Evolutionary conservation across 2,888 invertebrate species (phyloP).

Genomic region (Mechanitis mazaeus): DNA sequence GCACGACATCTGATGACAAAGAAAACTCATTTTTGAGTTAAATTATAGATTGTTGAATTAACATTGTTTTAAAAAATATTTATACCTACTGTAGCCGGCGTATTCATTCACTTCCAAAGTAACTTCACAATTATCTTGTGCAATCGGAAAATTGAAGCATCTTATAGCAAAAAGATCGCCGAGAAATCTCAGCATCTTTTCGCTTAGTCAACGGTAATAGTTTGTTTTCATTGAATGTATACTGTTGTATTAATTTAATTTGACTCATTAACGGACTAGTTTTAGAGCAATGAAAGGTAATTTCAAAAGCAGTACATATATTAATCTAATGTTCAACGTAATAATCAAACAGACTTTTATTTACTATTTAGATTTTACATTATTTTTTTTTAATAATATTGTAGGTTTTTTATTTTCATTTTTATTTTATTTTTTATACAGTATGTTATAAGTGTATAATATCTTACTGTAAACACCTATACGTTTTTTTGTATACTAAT

Average conservation of each 20-base stretch:
- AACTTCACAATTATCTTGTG: neutral
- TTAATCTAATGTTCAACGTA: neutral
- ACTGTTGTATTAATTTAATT: neutral
- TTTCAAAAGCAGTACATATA: neutral
- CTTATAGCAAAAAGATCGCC: constrained; percentile 1
- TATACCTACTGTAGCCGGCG: constrained; percentile 6
- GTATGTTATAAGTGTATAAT: too few species aligned
- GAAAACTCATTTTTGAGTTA: constrained; percentile 4
- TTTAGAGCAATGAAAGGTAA: constrained; percentile 5
- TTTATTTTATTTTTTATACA: too few species aligned
- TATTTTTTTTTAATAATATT: too few species aligned
- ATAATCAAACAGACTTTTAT: neutral
- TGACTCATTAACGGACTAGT: constrained; percentile 4
- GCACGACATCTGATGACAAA: constrained; percentile 84
- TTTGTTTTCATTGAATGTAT: neutral
- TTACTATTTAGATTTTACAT: too few species aligned
- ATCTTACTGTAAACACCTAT: too few species aligned
- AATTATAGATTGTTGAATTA: neutral
- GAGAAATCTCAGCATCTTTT: constrained; percentile 6
- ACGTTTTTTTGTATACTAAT: too few species aligned
- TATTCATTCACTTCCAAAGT: constrained; percentile 4
- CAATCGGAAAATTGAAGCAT: constrained; percentile 6
- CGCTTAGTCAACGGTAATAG: neutral
- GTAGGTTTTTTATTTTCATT: too few species aligned
- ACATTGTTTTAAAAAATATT: neutral